Conservation (phyloP, 2,888 invertebrate genomes). For the Torymus tubicola region DNA sequence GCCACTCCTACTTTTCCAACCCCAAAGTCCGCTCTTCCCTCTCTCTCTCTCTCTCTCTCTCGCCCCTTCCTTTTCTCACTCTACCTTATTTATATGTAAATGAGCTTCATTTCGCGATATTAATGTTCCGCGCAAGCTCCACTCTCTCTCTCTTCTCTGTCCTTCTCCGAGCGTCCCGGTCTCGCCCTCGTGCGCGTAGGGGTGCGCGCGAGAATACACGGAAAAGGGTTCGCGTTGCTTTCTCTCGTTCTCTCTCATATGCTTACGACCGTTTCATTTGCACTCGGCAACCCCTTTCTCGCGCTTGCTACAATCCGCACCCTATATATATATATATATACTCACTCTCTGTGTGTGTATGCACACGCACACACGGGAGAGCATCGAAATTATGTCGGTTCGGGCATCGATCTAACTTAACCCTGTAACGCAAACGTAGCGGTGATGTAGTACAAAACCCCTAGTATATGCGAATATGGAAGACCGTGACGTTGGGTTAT, state of each 20-base stretch:
- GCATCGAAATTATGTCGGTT: constrained; percentile 48
- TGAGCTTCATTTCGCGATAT: constrained; percentile 93
- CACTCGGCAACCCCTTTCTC: constrained; percentile 43
- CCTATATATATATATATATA: neutral
- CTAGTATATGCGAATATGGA: neutral
- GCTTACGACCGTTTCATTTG: constrained; percentile 70
- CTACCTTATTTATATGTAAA: constrained; percentile 92
- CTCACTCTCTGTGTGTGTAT: too few relatives aligned
- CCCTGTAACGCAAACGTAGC: constrained; percentile 1
- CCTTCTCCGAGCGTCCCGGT: neutral
- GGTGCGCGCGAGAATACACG: constrained; percentile 66
- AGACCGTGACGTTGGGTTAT: neutral
- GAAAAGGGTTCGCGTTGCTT: constrained; percentile 70
- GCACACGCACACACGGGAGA: neutral
- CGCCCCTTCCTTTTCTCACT: constrained; percentile 68
- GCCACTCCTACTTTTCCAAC: constrained; percentile 1
- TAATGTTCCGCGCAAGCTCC: constrained; percentile 81
- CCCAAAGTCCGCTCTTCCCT: constrained; percentile 56
- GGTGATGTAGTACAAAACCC: neutral
- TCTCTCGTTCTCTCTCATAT: constrained; percentile 68
- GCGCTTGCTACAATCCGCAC: constrained; percentile 13
- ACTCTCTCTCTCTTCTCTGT: constrained; percentile 41
- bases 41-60: constrained; percentile 57
- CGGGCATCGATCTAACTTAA: constrained; percentile 47
- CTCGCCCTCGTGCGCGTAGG: constrained; percentile 45